phyloP scores from a whole-genome alignment of 2,113 vertebrate species.

The Austrofundulus limnaeus region DNA sequence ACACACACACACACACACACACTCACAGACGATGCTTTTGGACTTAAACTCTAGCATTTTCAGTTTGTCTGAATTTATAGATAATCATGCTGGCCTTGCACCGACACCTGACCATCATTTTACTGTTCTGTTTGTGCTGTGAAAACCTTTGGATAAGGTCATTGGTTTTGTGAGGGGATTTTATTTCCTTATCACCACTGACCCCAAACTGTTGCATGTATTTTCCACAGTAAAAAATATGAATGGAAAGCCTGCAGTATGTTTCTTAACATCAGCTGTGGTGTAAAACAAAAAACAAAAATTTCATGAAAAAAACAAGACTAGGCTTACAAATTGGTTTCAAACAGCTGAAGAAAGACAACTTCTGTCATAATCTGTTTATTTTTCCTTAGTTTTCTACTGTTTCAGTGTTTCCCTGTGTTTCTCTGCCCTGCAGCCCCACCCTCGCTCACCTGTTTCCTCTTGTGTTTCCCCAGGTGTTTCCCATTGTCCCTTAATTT shows the following conservation, averaged over 20 bases:
- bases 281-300: too few relatives aligned
- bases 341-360: not conserved
- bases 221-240: not conserved
- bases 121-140: not conserved
- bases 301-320: too few relatives aligned
- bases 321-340: not conserved
- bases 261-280: too few relatives aligned
- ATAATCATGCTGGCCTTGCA: not conserved
- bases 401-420: too few relatives aligned
- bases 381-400: too few relatives aligned
- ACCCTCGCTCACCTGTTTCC: too few relatives aligned
- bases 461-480: too few relatives aligned
- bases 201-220: constrained; percentile 6
- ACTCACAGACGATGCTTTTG: not conserved
- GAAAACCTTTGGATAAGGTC: not conserved
- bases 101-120: not conserved
- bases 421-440: too few relatives aligned
- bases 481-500: too few relatives aligned
- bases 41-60: not conserved
- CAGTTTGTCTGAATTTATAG: constrained; percentile 3
- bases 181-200: not conserved
- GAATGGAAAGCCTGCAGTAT: too few relatives aligned
- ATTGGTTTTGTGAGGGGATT: not conserved
- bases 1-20: not conserved
- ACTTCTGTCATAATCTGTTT: too few relatives aligned